Conservation (phyloP, 2,797 vertebrate species). For the Anisognathus igniventris region DNA sequence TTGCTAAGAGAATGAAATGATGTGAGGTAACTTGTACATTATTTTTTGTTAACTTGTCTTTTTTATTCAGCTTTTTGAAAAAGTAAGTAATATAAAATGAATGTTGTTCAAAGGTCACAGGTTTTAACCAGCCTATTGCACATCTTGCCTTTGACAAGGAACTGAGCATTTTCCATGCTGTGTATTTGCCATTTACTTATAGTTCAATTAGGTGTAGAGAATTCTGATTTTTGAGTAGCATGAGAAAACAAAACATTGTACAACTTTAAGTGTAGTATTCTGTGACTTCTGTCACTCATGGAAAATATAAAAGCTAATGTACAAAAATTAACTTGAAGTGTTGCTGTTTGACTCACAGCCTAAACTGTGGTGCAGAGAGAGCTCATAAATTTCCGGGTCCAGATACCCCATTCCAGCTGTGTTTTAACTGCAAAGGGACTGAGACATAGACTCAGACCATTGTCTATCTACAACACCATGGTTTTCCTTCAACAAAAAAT, state of each 20-base stretch:
- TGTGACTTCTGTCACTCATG: not conserved
- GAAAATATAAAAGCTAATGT: not conserved
- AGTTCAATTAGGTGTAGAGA: not conserved
- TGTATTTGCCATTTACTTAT: not conserved
- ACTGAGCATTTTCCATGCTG: rapidly evolving
- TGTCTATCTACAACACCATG: not conserved
- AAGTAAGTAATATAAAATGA: not conserved
- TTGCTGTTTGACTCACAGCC: not conserved
- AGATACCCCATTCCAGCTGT: not conserved
- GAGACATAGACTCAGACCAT: not conserved
- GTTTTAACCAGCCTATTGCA: not conserved
- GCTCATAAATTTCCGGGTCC: not conserved
- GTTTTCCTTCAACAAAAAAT: not conserved
- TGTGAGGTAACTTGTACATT: not conserved
- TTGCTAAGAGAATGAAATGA: not conserved
- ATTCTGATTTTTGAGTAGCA: not conserved
- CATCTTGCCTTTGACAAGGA: not conserved
- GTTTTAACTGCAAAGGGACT: not conserved
- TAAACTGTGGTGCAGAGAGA: not conserved
- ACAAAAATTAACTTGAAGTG: not conserved
- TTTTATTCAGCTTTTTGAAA: not conserved
- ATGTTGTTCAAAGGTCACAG: not conserved
- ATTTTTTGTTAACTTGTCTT: not conserved
- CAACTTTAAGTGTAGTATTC: not conserved
- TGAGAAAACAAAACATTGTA: not conserved